Evolutionary conservation across 2,113 vertebrate species (phyloP).

Genomic region (Prionailurus bengalensis): DNA sequence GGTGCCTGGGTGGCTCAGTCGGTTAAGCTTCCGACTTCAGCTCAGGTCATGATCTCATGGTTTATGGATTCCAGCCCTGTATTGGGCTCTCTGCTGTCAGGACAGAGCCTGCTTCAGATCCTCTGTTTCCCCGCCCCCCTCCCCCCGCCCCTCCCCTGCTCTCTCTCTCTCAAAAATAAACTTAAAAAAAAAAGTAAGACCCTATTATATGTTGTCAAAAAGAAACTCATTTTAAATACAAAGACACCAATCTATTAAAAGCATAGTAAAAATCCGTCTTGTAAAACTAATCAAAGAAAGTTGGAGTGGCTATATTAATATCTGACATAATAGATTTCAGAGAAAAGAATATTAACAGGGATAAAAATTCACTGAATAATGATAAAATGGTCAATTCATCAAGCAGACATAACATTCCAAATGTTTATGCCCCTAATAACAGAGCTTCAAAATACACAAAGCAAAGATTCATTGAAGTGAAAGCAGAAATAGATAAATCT

Average conservation of each 20-base stretch:
- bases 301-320: neutral
- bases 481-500: constrained; percentile 15
- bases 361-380: neutral
- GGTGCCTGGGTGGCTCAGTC: too few relatives aligned
- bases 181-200: neutral
- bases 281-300: constrained; percentile 46
- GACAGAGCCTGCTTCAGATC: too few relatives aligned
- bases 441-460: neutral
- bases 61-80: too few relatives aligned
- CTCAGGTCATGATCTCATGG: too few relatives aligned
- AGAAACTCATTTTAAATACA: constrained; percentile 8
- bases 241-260: neutral
- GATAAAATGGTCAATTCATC: neutral
- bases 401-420: neutral
- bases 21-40: too few relatives aligned
- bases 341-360: constrained; percentile 24
- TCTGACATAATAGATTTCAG: neutral
- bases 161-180: too few relatives aligned
- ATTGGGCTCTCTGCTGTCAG: too few relatives aligned
- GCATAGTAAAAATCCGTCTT: neutral
- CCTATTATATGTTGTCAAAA: neutral
- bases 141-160: too few relatives aligned
- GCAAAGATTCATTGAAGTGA: neutral
- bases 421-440: neutral
- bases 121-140: too few relatives aligned